These are phyloP conservation scores for Parnassius orleans DNA, from an alignment of 2,888 invertebrate species.

Conservation along the genomic window DNA sequence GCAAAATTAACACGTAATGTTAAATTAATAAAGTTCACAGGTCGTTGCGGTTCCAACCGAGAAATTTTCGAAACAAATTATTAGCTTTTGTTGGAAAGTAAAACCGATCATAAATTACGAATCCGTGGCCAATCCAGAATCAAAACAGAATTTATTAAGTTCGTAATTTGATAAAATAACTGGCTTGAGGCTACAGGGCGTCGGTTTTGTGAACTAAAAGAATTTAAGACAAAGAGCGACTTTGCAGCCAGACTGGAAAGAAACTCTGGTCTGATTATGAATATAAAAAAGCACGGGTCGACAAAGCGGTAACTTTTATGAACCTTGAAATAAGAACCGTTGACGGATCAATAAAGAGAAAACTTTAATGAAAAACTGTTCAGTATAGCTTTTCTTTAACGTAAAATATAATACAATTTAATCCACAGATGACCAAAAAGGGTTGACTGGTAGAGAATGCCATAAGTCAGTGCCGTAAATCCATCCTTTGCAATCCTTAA, in stretches of 20 bases:
- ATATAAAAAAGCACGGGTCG: constrained; percentile 23
- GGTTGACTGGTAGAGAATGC: too few relatives aligned
- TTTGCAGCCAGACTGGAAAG: constrained; percentile 20
- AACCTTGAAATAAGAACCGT: not conserved
- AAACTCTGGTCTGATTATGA: constrained; percentile 25
- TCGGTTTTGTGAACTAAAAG: constrained; percentile 30
- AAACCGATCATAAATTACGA: constrained; percentile 66
- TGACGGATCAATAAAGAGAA: not conserved
- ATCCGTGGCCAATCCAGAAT: constrained; percentile 56
- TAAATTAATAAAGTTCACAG: constrained; percentile 52
- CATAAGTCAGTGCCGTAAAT: too few relatives aligned
- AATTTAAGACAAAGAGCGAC: constrained; percentile 32
- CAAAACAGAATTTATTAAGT: constrained; percentile 59
- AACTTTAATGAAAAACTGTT: constrained; percentile 18
- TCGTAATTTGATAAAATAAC: constrained; percentile 57
- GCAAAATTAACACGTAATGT: constrained; percentile 46
- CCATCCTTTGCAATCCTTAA: too few relatives aligned
- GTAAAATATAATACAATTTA: too few relatives aligned
- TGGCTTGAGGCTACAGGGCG: constrained; percentile 34
- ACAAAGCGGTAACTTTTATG: constrained; percentile 18
- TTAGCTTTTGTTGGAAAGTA: constrained; percentile 61
- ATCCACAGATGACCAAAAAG: too few relatives aligned
- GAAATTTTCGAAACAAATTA: constrained; percentile 58
- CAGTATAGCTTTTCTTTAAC: not conserved
- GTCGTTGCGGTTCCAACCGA: constrained; percentile 43